These are phyloP conservation scores for Drosophila prostipennis DNA, from an alignment of 2,888 invertebrate species.

Conservation along the genomic window DNA sequence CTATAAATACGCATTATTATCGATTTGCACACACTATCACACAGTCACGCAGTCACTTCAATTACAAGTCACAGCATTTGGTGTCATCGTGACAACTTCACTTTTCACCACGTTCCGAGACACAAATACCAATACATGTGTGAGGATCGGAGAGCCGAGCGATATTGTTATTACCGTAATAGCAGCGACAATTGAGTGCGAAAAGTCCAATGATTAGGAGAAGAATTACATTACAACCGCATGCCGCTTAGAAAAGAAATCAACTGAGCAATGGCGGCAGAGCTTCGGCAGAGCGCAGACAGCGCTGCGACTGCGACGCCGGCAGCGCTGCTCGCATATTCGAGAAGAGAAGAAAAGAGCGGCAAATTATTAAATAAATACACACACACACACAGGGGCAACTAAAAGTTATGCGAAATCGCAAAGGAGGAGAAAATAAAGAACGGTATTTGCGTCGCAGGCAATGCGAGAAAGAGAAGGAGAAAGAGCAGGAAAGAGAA, in stretches of 20 bases:
- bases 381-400: constrained; percentile 57
- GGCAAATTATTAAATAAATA: constrained; percentile 82
- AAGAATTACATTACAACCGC: constrained; percentile 82
- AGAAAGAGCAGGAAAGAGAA: constrained; percentile 18
- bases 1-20: constrained; percentile 75
- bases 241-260: constrained; percentile 83
- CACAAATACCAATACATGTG: not conserved
- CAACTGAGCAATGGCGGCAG: constrained; percentile 62
- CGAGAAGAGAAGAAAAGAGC: constrained; percentile 61
- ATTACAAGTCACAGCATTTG: constrained; percentile 62
- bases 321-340: constrained; percentile 63
- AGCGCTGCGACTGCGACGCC: constrained; percentile 29
- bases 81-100: constrained; percentile 59
- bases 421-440: constrained; percentile 55
- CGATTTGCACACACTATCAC: constrained; percentile 29
- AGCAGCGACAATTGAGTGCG: constrained; percentile 52
- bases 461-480: constrained; percentile 33
- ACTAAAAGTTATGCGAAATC: constrained; percentile 69
- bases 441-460: constrained; percentile 79
- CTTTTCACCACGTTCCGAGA: constrained; percentile 55
- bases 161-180: constrained; percentile 48
- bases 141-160: constrained; percentile 7
- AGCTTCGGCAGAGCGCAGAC: constrained; percentile 30
- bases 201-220: constrained; percentile 66
- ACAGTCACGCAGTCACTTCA: constrained; percentile 47